Base-by-base conservation (phyloP, 1,140 invertebrate species). In the Calephelis nemesis region DNA sequence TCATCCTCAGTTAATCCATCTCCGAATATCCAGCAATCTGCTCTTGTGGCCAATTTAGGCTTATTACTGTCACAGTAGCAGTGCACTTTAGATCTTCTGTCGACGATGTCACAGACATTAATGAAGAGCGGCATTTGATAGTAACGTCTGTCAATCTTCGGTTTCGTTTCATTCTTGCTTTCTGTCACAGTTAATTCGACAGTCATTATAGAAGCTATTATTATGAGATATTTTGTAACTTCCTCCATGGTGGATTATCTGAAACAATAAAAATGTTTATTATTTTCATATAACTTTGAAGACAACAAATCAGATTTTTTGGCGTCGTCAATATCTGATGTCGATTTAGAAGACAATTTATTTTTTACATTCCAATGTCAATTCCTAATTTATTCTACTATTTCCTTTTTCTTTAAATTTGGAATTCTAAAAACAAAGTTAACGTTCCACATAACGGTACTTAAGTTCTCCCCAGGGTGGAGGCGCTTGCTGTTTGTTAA, bases 1-100 rank as follows among this genome's bases (percentile, higher is more conserved):
- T 96, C 94, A 63, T 95, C 93, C 64, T 92, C 92, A 0, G 93
- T 91, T 62, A 95, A 87, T 11, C 93, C 93, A 65, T 93, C 92
- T 42, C 93, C 93, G 80, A 96, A 95, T 7, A 96, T 91, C 92
- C 94, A 93, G 75, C 94, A 96, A 74, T 93, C 93, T 0, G 91
- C 91, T 71, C 78, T 79, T 15, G 85, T 87, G 1, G 86, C 86
- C 73, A 90, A 80, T 79, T 88, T 92, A 10, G 79, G 81, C 70
- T 82, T 82, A 62, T 83, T 84, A 69, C 79, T 90, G 72, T 91
- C 86, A 70, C 91, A 92, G 74, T 92, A 92, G 71, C 91, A 92
- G 62, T 92, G 88, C 13, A 92, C 85, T 78, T 88, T 87, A 11
- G 89, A 88, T 54, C 85, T 74, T 42, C 90, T 74, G 68, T 92